These are phyloP conservation scores for Melikaiella ostensackeni DNA, from an alignment of 2,888 invertebrate genomes.

Conservation along the genomic window DNA sequence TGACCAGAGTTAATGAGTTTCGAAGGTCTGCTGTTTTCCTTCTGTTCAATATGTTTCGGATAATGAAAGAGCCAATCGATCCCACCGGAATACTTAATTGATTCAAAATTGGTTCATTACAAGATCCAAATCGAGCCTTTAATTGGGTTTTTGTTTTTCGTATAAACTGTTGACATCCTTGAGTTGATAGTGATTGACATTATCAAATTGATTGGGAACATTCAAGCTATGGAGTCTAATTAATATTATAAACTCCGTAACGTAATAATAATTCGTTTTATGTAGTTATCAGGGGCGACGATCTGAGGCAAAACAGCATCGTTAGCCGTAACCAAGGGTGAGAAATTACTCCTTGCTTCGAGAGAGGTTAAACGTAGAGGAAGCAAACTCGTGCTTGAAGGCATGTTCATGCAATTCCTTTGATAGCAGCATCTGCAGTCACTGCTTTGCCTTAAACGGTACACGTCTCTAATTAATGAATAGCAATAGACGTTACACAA, in stretches of 20 bases:
- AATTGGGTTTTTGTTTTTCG: slow-evolving; percentile 4
- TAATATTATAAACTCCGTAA: slow-evolving; percentile 6
- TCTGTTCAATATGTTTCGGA: slow-evolving; percentile 16
- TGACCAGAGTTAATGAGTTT: slow-evolving; percentile 37
- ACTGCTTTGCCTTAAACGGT: slow-evolving; percentile 33
- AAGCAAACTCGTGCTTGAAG: slow-evolving; percentile 30
- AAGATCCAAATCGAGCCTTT: slow-evolving; percentile 11
- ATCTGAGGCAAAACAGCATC: slow-evolving; percentile 24
- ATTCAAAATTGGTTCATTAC: slow-evolving; percentile 28
- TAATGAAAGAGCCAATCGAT: slow-evolving; percentile 17
- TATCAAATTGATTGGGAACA: not conserved
- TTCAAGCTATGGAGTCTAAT: slow-evolving; percentile 7
- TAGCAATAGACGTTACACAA: slow-evolving; percentile 11
- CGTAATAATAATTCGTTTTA: slow-evolving; percentile 22
- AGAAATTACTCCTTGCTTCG: slow-evolving; percentile 36
- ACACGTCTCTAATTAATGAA: slow-evolving; percentile 36
- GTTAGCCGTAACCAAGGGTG: slow-evolving; percentile 26
- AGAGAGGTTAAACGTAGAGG: slow-evolving; percentile 30
- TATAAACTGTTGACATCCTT: not conserved
- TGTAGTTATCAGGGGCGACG: slow-evolving; percentile 22
- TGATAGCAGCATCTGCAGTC: slow-evolving; percentile 36
- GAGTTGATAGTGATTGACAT: not conserved
- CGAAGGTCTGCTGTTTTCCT: slow-evolving; percentile 5
- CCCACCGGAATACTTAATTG: slow-evolving; percentile 3
- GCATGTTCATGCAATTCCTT: slow-evolving; percentile 27